Evolutionary conservation across 2,888 invertebrate genomes (phyloP), one percentile per base, ranked within the genome.

Genomic region (Vandiemenella viatica): DNA sequence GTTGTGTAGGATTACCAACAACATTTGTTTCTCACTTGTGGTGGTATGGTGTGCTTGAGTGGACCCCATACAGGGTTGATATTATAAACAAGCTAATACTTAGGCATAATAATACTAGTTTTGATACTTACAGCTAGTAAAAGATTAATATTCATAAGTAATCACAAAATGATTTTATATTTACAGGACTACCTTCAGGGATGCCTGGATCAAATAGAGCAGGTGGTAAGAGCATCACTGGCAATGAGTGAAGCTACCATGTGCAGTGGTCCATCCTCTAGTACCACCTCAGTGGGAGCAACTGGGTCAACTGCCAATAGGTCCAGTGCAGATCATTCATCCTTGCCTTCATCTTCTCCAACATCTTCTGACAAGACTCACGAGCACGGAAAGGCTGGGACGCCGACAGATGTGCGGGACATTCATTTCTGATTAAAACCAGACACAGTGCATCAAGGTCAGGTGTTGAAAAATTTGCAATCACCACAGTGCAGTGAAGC

Each of bases 381-480:
- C 65, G 76, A 77, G 56, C 80, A 79, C 68, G 79, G 76, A 67
- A 80, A 79, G 66, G 82, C 87, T 58, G 79, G 80, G 58, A 86
- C 87, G 48, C 86, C 88, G 59, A 88, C 87, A 59, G 89, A 90
- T 67, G 82, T 88, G 59, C 76, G 85, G 59, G 85, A 89, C 67
- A 79, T 89, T 57, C 80, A 83, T 67, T 86, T 85, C 70, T 83
- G 54, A 54, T n/a, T 32, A 32, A 41, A 17, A 41, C 4, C 4
- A 4, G 16, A 17, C 16, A 23, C 42, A n/a, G 48, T 7, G 8
- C 32, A 15, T 16, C n/a, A 4, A 32, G n/a, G n/a, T 32, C 13
- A 10, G n/a, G 32, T 10, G 32, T 32, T 32, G 32, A 13, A 32
- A 10, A 32, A 32, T 32, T 16, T 16, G n/a, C 16, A 16, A 15